Evolutionary conservation across 1,140 invertebrate genomes (phyloP).

Genomic region (Mizuhopecten yessoensis): DNA sequence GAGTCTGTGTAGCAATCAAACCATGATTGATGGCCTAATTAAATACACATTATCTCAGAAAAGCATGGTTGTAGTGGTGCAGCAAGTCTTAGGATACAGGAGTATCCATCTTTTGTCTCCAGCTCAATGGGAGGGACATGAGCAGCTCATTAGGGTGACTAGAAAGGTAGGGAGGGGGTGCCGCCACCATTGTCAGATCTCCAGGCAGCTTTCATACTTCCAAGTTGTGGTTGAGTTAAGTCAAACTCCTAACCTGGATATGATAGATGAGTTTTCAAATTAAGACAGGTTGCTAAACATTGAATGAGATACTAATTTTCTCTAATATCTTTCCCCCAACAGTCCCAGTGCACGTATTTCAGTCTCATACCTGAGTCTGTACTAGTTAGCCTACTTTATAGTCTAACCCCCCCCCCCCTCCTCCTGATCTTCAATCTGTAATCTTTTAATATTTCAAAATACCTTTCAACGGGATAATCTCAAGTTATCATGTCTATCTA

Average conservation of each 20-base stretch:
- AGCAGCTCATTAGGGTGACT: neutral
- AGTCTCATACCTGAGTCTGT: neutral
- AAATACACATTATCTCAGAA: conserved; percentile 24
- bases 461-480: no score
- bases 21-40: neutral
- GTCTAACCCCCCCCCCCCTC: no score
- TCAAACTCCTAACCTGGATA: neutral
- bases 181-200: neutral
- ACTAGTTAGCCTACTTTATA: no score
- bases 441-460: no score
- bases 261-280: conserved; percentile 5
- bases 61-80: neutral
- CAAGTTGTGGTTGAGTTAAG: neutral
- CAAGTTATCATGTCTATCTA: no score
- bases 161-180: neutral
- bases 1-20: neutral
- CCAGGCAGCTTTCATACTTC: neutral
- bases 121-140: neutral
- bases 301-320: neutral
- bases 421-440: no score
- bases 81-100: neutral
- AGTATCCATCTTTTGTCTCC: conserved; percentile 26
- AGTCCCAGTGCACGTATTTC: neutral
- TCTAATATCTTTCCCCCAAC: neutral
- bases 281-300: neutral